Base-by-base conservation (phyloP, 1,140 invertebrate species). In the Trichonephila clavipes region DNA sequence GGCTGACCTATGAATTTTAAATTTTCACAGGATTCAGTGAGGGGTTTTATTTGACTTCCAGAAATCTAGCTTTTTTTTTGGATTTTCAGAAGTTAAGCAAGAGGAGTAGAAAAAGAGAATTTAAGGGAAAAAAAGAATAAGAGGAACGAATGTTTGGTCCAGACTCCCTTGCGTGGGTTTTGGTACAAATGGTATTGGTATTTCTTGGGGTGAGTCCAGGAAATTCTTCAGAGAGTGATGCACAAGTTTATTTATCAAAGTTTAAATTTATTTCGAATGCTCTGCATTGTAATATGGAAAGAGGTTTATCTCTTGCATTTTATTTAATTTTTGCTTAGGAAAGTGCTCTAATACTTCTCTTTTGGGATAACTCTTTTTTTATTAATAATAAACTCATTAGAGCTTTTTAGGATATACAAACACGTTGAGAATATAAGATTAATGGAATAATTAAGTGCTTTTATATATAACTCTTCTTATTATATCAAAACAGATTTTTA, bases 1-100 rank as follows among this genome's bases (percentile, higher is more conserved):
- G 62, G 59, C 28, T 89, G 81, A 83, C 69, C 77, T 40, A 90
- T 90, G 89, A 90, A 90, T 90, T 90, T 81, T 72, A 90, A 90
- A 90, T 90, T 90, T 90, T 90, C 89, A 28, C 19, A 82, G 89
- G n/a, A 72, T 90, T 81, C 62, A 83, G 21, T 81, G 51, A 62
- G 34, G 69, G 89, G 69, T 81, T 90, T 90, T 90, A 82, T 90
- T 90, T 90, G 69, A 40, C 21, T 61, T 90, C 59, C 14, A 77
- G 28, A 77, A 77, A 77, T 77, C 72, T 18, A 77, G 72, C 72
- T 77, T 28, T 72, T 72, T n/a, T 77, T 77, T 77, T n/a, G 10
- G 64, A n/a, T 66, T 24, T 40, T 16, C 28, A 77, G 28, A 77
- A 77, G 24, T 77, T 77, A 18, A 77, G 72, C 72, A 18, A 28